Base-by-base conservation (phyloP, 2,113 vertebrate species). In the Oncorhynchus keta region DNA sequence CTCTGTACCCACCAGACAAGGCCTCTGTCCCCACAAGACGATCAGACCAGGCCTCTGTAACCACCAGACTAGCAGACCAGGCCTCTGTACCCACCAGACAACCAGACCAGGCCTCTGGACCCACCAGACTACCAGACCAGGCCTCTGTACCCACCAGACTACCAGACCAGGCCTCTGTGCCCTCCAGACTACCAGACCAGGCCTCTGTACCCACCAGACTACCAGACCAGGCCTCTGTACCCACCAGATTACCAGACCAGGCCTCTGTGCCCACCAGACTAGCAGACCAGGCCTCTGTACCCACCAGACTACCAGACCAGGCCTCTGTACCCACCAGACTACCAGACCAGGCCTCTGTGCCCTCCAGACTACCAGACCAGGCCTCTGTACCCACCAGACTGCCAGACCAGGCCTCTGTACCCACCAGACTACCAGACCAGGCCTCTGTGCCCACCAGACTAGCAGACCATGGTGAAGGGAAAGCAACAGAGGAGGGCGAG, bases 231-330 rank as follows among this genome's bases (percentile, higher is more conserved):
- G 35, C 35, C 35, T 7, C 6, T 39, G 7, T 4, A 8, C 7
- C 35, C 35, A 8, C 86, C 89, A 26, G 90, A 94, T 68, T 91
- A 92, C 82, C 88, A 91, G 82, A 92, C 22, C 51, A 89, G 78
- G 91, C 86, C 73, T 39, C 83, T 0, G 89, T 91, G 73, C 87
- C 84, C 69, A 84, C 87, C 7, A 80, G 91, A 71, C 83, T 85
- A 70, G 83, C 87, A 2, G 88, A 91, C 9, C 85, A 89, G 78
- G 91, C 86, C 73, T 39, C 83, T 0, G 89, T 91, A 74, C 86
- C 84, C 70, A 83, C 87, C 7, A 80, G 91, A 71, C 83, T 85
- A 70, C 1, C 6, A 39, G 35, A 39, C 35, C 35, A 39, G 35
- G 35, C 6, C 35, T 7, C 6, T 39, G 7, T 4, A 39, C 35